phyloP scores from a whole-genome alignment of 2,113 vertebrate genomes.

The Coptodon rendalli region DNA sequence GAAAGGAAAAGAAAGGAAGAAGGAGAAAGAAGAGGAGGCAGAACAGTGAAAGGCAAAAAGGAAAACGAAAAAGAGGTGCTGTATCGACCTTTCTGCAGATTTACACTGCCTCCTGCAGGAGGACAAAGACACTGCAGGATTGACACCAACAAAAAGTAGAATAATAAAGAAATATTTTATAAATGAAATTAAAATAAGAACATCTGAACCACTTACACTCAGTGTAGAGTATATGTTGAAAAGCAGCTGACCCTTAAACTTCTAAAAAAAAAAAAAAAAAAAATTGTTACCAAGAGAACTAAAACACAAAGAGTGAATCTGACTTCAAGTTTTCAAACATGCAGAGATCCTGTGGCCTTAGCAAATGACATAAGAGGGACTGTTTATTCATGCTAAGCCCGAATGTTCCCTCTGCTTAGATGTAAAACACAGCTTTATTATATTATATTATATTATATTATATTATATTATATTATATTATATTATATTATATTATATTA shows the following conservation, averaged over 20 bases:
- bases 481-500: background rate
- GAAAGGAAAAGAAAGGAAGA: background rate
- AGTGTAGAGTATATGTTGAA: background rate
- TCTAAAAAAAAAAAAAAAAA: background rate
- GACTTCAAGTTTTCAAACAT: background rate
- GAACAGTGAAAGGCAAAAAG: rapidly evolving
- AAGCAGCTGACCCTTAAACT: background rate
- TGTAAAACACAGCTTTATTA: background rate
- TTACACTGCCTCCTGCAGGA: background rate
- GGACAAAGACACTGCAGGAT: background rate
- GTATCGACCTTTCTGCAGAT: background rate
- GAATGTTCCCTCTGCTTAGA: background rate
- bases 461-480: background rate
- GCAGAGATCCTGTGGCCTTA: background rate
- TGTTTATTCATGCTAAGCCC: background rate
- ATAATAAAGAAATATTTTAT: background rate
- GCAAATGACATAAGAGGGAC: background rate
- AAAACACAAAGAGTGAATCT: background rate
- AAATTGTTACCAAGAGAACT: background rate
- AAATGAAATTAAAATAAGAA: background rate
- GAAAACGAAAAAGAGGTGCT: background rate
- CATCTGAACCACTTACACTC: background rate
- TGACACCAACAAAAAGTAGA: background rate
- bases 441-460: background rate
- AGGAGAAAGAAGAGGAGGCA: background rate